Percentiles rank a stretch among this genome's conserved stretches.
phyloP scores from a whole-genome alignment of 2,797 vertebrate species.

The Artibeus jamaicensis region DNA sequence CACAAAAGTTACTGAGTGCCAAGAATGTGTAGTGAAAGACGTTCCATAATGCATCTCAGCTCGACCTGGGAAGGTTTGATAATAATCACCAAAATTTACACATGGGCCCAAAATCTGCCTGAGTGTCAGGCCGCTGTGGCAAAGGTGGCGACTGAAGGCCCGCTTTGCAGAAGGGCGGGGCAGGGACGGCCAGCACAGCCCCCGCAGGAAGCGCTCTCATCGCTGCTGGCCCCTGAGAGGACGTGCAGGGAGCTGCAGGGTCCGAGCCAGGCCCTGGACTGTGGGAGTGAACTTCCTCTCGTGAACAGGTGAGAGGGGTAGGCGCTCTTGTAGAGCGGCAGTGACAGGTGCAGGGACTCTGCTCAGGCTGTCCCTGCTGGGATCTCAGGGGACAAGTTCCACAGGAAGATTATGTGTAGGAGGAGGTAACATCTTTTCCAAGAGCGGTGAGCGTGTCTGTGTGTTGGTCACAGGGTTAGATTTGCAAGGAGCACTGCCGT shows the following conservation, averaged over 20 bases:
- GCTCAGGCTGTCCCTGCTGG: background rate
- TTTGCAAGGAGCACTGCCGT: background rate
- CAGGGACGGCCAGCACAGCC: rapidly evolving
- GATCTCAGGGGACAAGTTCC: background rate
- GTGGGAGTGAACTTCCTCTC: background rate
- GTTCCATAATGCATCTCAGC: rapidly evolving
- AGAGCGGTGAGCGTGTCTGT: background rate
- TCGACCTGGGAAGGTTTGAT: background rate
- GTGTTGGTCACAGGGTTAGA: background rate
- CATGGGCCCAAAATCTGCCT: background rate
- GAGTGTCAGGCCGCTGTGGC: background rate
- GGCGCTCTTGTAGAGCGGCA: background rate
- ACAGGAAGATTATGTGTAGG: background rate
- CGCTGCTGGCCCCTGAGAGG: background rate
- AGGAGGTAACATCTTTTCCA: background rate
- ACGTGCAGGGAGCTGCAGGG: background rate
- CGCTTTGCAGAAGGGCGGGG: rapidly evolving
- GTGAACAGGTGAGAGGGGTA: background rate
- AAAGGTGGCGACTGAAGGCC: rapidly evolving
- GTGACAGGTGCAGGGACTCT: background rate
- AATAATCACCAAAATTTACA: background rate
- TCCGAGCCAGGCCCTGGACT: background rate
- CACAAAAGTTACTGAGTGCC: background rate
- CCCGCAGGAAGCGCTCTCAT: background rate
- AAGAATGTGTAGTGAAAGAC: background rate